Percentiles rank a stretch among this genome's conserved stretches.
phyloP scores from a whole-genome alignment of 2,797 vertebrate species.

The Semaprochilodus insignis region DNA sequence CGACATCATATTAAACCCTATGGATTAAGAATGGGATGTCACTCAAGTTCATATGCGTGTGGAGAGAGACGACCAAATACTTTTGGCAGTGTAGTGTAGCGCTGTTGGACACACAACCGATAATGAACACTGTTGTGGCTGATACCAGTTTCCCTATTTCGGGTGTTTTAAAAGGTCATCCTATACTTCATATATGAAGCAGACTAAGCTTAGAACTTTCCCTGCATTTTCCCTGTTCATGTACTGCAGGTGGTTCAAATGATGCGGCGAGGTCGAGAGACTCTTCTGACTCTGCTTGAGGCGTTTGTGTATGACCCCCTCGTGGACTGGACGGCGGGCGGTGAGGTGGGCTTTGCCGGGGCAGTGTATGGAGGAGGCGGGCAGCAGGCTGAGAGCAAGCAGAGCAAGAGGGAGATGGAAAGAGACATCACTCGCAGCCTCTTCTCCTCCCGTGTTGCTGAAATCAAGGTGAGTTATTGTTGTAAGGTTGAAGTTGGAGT shows the following conservation, averaged over 20 bases:
- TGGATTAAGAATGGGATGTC: too few species aligned
- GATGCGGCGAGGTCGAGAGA: constrained; percentile 96
- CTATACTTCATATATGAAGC: too few species aligned
- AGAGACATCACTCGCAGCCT: constrained; percentile 98
- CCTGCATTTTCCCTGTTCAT: neutral
- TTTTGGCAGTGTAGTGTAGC: too few species aligned
- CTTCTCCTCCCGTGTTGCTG: constrained; percentile 96
- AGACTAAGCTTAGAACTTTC: too few species aligned
- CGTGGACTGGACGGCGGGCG: constrained; percentile 98
- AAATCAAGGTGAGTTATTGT: constrained; percentile 88
- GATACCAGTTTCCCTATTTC: too few species aligned
- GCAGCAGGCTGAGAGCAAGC: constrained; percentile 96
- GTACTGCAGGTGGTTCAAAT: constrained; percentile 91
- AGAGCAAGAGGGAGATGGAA: constrained; percentile 98
- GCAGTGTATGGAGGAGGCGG: constrained; percentile 97
- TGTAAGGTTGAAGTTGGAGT: too few species aligned
- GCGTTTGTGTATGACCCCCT: constrained; percentile 98
- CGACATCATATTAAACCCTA: too few species aligned
- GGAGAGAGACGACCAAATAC: too few species aligned
- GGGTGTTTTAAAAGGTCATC: too few species aligned
- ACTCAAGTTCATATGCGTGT: too few species aligned
- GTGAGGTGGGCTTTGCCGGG: constrained; percentile 96
- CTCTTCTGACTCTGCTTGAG: constrained; percentile 92
- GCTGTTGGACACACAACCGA: too few species aligned
- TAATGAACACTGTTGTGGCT: too few species aligned